phyloP scores from a whole-genome alignment of 2,113 vertebrate species.

The Uria aalge region DNA sequence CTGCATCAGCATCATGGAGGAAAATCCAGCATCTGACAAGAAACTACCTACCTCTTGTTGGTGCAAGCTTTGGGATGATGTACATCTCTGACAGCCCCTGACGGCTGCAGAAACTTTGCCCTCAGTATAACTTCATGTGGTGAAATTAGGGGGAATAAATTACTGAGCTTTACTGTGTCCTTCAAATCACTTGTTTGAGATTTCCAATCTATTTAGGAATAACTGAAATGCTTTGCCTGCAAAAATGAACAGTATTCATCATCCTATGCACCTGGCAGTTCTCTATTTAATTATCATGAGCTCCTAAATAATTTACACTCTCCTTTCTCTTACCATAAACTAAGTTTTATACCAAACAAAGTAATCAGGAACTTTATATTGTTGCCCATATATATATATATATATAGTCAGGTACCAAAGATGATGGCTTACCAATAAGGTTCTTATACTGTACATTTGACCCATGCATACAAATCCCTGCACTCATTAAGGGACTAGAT shows the following conservation, averaged over 20 bases:
- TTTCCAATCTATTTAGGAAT: neutral
- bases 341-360: neutral
- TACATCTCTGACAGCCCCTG: neutral
- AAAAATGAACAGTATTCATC: neutral
- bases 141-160: neutral
- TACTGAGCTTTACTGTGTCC: neutral
- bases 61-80: neutral
- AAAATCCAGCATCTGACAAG: neutral
- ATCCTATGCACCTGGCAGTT: neutral
- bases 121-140: neutral
- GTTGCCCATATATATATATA: neutral
- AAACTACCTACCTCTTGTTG: neutral
- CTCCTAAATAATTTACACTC: neutral
- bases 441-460: neutral
- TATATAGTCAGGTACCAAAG: neutral
- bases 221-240: neutral
- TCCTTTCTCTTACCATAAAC: neutral
- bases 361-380: neutral
- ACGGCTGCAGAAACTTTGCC: neutral
- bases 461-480: neutral
- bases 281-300: neutral
- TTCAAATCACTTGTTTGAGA: neutral
- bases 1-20: neutral
- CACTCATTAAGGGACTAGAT: neutral
- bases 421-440: neutral